Conservation (phyloP, 2,888 invertebrate genomes). For the Sipunculus nudus region DNA sequence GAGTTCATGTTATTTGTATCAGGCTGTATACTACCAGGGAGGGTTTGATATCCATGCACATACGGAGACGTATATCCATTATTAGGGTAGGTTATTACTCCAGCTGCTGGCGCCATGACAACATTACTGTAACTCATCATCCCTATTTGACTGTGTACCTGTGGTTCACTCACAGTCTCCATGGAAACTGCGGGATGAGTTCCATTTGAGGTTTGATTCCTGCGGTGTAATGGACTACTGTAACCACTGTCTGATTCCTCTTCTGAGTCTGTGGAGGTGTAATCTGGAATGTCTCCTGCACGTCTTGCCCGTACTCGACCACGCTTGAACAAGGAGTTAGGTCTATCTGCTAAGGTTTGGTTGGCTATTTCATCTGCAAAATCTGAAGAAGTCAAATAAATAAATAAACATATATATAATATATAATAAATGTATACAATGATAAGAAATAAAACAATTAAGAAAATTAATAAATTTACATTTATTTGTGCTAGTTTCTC, state of each 20-base stretch:
- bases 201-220: constrained; percentile 52
- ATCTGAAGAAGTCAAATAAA: too few relatives aligned
- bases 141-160: too few relatives aligned
- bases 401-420: too few relatives aligned
- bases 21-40: not conserved
- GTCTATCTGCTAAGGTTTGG: constrained; percentile 52
- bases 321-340: constrained; percentile 47
- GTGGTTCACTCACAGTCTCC: not conserved
- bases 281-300: constrained; percentile 11
- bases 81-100: not conserved
- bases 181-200: constrained; percentile 30
- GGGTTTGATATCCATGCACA: not conserved
- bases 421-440: too few relatives aligned
- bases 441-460: too few relatives aligned
- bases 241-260: constrained; percentile 61
- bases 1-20: not conserved
- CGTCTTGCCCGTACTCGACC: constrained; percentile 16
- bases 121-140: too few relatives aligned
- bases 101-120: too few relatives aligned
- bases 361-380: constrained; percentile 54
- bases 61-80: not conserved
- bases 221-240: constrained; percentile 53
- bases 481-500: too few relatives aligned
- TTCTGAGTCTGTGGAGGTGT: constrained; percentile 29
- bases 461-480: too few relatives aligned